A percentile compares a stretch with the other conserved stretches of the same genome.
Conservation (phyloP, 2,113 vertebrate genomes). For the Jaculus jaculus region DNA sequence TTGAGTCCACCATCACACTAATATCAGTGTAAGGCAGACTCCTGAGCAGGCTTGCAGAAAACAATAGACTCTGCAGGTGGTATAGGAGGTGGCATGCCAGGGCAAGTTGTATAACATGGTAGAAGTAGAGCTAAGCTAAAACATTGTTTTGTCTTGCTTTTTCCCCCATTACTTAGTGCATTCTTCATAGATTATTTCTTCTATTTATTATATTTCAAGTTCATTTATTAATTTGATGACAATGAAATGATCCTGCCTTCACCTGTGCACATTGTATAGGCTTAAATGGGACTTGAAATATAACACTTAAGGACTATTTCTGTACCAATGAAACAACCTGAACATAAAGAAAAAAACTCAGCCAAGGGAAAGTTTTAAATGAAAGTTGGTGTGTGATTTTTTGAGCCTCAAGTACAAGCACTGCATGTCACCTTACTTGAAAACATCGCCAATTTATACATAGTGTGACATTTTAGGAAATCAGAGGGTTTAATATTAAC, state of each 20-base stretch:
- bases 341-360: too few relatives aligned
- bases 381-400: neutral
- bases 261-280: neutral
- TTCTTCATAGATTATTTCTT: neutral
- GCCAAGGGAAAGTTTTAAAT: neutral
- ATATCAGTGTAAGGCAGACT: neutral
- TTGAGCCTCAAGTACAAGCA: neutral
- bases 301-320: neutral
- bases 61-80: neutral
- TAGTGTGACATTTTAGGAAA: constrained; percentile 68
- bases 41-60: neutral
- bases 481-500: constrained; percentile 60
- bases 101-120: neutral
- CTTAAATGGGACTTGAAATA: neutral
- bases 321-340: neutral
- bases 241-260: neutral
- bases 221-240: neutral
- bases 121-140: neutral
- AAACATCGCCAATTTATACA: constrained; percentile 43
- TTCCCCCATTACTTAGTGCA: neutral
- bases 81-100: neutral
- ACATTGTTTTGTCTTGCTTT: neutral
- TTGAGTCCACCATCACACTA: neutral
- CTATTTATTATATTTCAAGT: neutral
- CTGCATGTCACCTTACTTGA: neutral